Evolutionary conservation across 2,888 invertebrate species (phyloP).

Genomic region (Dascillus cervinus): DNA sequence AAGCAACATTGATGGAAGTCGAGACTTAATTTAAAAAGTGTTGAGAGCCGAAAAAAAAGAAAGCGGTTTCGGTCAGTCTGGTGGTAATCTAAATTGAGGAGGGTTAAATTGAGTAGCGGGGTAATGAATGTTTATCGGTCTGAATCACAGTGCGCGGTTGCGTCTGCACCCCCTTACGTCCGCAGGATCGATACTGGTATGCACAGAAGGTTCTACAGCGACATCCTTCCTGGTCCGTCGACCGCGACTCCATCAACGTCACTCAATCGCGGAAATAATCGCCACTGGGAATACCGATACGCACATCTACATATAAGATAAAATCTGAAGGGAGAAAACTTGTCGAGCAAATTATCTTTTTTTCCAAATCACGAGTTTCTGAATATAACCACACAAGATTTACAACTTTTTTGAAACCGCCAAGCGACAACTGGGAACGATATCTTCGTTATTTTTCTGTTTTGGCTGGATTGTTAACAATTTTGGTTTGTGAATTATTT

Average conservation of each 20-base stretch:
- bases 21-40: constrained; percentile 37
- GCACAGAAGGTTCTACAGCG: constrained; percentile 19
- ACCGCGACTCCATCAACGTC: constrained; percentile 28
- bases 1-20: constrained; percentile 28
- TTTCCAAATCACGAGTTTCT: too few relatives aligned
- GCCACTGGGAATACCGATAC: constrained; percentile 26
- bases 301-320: constrained; percentile 21
- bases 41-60: constrained; percentile 30
- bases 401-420: too few relatives aligned
- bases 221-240: constrained; percentile 16
- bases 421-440: too few relatives aligned
- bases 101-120: constrained; percentile 40
- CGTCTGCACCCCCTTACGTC: too few relatives aligned
- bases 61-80: constrained; percentile 36
- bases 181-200: constrained; percentile 25
- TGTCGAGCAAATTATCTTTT: constrained; percentile 28
- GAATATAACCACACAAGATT: too few relatives aligned
- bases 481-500: too few relatives aligned
- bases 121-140: constrained; percentile 42
- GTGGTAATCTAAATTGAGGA: constrained; percentile 42
- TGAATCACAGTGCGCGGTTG: constrained; percentile 37
- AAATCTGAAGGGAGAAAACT: constrained; percentile 21
- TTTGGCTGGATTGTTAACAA: too few relatives aligned
- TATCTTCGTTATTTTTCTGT: too few relatives aligned
- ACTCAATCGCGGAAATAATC: constrained; percentile 29